These are phyloP conservation scores for Drosophila rufa DNA, from an alignment of 1,140 invertebrate genomes.

Conservation along the genomic window DNA sequence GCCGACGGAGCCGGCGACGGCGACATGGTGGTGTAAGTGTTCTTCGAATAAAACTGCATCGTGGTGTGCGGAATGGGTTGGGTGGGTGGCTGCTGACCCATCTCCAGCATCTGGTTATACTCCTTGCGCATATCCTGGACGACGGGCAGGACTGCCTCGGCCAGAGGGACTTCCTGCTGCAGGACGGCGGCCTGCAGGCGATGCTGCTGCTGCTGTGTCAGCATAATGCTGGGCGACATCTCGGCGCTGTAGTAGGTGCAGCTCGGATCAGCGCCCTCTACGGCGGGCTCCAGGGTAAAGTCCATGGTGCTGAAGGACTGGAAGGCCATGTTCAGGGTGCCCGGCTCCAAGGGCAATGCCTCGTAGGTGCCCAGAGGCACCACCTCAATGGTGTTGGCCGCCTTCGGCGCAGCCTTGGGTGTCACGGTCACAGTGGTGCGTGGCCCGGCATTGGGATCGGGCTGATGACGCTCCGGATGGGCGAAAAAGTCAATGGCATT, in stretches of 20 bases:
- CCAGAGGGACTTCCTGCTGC: conserved; percentile 11
- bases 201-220: conserved; percentile 14
- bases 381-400: conserved; percentile 3
- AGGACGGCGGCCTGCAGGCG: conserved; percentile 34
- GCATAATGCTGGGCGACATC: conserved; percentile 1
- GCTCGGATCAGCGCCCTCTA: not conserved
- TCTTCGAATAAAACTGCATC: conserved; percentile 1
- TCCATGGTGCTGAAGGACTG: conserved; percentile 31
- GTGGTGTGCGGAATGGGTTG: conserved; percentile 3
- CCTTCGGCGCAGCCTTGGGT: not conserved
- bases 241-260: not conserved
- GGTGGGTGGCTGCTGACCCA: not conserved
- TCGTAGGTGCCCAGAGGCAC: conserved; percentile 1
- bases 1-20: not conserved
- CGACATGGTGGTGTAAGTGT: not conserved
- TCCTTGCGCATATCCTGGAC: conserved; percentile 30
- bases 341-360: conserved; percentile 4
- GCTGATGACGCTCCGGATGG: conserved; percentile 13
- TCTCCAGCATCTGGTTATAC: not conserved
- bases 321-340: conserved; percentile 18
- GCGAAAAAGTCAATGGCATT: conserved; percentile 25
- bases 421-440: conserved; percentile 16
- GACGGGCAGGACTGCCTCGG: conserved; percentile 27
- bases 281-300: not conserved
- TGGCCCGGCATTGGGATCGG: not conserved